Base-by-base conservation (phyloP, 2,113 vertebrate species). In the Chrysemys picta region DNA sequence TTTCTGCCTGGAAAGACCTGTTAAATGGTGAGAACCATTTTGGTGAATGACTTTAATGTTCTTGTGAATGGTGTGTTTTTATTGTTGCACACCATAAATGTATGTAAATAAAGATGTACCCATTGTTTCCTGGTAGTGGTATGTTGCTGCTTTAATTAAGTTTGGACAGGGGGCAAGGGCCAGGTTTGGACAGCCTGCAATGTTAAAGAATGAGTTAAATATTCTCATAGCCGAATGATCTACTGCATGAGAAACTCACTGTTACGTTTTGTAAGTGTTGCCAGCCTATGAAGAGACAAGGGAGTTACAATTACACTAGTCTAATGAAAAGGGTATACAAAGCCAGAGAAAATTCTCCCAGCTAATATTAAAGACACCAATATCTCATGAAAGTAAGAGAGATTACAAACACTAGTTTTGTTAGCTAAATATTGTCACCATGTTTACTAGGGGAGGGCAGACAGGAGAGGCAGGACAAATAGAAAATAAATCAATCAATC, bases 41-140 rank as follows among this genome's bases (percentile, higher is more conserved):
- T 97, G n/a, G 38, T 88, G 85, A 91, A 94, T 92, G 65, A 45
- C 53, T 96, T 95, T 89, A 94, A 96, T 90, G 62, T 76, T 95
- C n/a, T 84, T 27, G 10, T 87, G 84, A 95, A 88, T 91, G 88
- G 42, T 93, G 56, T 65, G 16, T n/a, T 94, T 65, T 96, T 95
- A 85, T 91, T 96, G 50, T 79, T 97, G 85, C 92, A 89, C 52
- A 50, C 35, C 88, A 22, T 16, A 2, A 95, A 88, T 50, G 50
- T 92, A 19, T 2, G 1, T 94, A 91, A 95, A 94, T 93, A 89
- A 96, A 95, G 92, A 87, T 65, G 17, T 5, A 80, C 5, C n/a
- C 29, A 25, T 84, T 93, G 5, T 86, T 91, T 92, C 83, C 95
- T 45, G 82, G 9, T 69, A 89, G 72, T 87, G 49, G 24, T 69